Base-by-base conservation (phyloP, 2,797 vertebrate species). In the Epinephelus malabaricus region DNA sequence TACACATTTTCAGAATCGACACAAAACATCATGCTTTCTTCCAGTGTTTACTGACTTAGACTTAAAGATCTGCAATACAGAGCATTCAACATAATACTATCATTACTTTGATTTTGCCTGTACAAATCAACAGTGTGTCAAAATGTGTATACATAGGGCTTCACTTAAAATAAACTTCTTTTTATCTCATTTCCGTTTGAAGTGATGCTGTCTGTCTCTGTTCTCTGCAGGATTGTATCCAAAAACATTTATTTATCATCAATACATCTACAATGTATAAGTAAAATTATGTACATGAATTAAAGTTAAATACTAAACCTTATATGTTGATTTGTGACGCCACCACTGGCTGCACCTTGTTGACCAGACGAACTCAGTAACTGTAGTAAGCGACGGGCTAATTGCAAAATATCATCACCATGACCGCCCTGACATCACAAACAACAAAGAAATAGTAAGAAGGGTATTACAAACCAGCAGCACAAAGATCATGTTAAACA, bases 1-100 rank as follows among this genome's bases (percentile, higher is more conserved):
- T 34, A 65, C n/a, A 21, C 21, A 67, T 51, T 67, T 38, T 53
- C 43, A 47, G 46, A 65, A 65, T 65, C 4, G 46, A 30, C 46
- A 50, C 62, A 65, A 34, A 64, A n/a, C 25, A 65, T 27, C 18
- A 40, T 40, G 4, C 17, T 38, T 13, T 19, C 56, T 19, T 34
- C 27, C 56, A 34, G 15, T 4, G 19, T n/a, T 59, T 60, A 55
- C n/a, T 21, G 25, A 61, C 40, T 21, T 23, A 60, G 18, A 47
- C 19, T 18, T 63, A 9, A 49, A 47, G 6, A 14, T 19, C 23
- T 64, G 21, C 23, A 64, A 46, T 62, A 6, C 17, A n/a, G 25
- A 65, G 15, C 15, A 19, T 30, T 9, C 62, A 27, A 49, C 45
- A 64, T 23, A 19, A 30, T 47, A 18, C 6, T 47, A 64, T 49